A percentile compares a stretch with the other conserved stretches of the same genome.
These are phyloP conservation scores for Podargus strigoides DNA, from an alignment of 2,797 vertebrate species.

Conservation along the genomic window DNA sequence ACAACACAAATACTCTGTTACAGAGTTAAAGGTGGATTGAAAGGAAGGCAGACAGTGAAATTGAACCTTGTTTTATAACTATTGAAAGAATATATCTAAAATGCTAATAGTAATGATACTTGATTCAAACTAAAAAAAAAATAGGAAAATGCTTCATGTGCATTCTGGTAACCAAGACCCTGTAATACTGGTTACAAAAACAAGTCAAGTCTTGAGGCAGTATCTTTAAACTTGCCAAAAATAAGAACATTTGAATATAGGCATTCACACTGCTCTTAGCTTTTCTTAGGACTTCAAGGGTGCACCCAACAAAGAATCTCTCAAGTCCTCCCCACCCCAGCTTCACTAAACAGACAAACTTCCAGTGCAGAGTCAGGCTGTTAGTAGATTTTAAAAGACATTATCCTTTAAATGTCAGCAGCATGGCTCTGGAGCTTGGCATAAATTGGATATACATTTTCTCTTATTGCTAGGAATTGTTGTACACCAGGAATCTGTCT, in stretches of 20 bases:
- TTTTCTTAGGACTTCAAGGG: neutral
- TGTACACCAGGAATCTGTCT: slow-evolving; percentile 96
- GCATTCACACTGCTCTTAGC: neutral
- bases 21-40: neutral
- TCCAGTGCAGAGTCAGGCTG: neutral
- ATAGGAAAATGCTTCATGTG: neutral
- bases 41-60: neutral
- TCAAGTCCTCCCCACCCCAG: rapidly evolving
- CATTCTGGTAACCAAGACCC: neutral
- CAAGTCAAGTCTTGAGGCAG: neutral
- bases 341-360: neutral
- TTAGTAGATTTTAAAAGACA: neutral
- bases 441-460: neutral
- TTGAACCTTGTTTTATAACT: neutral
- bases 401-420: neutral
- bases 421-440: neutral
- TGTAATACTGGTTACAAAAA: neutral
- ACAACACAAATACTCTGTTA: neutral
- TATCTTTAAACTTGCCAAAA: neutral
- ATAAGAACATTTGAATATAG: neutral
- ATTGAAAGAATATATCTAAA: neutral
- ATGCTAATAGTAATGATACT: neutral
- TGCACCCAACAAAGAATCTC: neutral
- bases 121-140: neutral
- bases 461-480: slow-evolving; percentile 80